Evolutionary conservation across 2,113 vertebrate genomes (phyloP).

Genomic region (Uropsilus gracilis): DNA sequence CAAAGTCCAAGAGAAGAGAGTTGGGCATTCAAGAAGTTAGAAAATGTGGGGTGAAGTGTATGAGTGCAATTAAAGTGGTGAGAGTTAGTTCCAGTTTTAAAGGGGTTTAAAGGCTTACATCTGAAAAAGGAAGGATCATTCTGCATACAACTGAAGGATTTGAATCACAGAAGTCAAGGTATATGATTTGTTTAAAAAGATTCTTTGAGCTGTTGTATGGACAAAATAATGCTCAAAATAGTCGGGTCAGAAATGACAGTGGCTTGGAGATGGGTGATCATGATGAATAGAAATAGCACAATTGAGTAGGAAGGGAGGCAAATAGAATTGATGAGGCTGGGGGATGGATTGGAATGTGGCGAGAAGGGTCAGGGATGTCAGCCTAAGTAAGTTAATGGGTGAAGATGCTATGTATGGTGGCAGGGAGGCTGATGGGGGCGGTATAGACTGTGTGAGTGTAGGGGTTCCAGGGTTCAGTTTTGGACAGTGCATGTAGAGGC

Average conservation of each 20-base stretch:
- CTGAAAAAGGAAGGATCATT: background rate
- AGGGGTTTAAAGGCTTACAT: no score
- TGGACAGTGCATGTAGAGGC: no score
- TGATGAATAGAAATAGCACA: background rate
- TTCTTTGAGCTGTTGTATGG: background rate
- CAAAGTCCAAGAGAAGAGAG: background rate
- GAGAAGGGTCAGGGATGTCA: background rate
- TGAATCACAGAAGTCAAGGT: background rate
- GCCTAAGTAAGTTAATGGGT: background rate
- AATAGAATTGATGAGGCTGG: background rate
- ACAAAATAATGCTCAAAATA: background rate
- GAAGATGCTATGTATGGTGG: background rate
- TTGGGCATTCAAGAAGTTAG: background rate
- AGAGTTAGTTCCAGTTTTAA: background rate
- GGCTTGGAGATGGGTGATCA: background rate
- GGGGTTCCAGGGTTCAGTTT: background rate
- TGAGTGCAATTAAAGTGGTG: background rate
- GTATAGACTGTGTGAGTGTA: background rate
- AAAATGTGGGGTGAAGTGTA: accelerated
- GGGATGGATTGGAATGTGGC: background rate
- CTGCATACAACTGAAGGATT: background rate
- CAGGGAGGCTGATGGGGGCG: no score
- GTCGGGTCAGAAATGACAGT: background rate
- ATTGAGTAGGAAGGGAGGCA: background rate
- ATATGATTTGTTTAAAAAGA: background rate